These are phyloP conservation scores for Phalacrocorax aristotelis DNA, from an alignment of 2,113 vertebrate genomes.

Conservation along the genomic window DNA sequence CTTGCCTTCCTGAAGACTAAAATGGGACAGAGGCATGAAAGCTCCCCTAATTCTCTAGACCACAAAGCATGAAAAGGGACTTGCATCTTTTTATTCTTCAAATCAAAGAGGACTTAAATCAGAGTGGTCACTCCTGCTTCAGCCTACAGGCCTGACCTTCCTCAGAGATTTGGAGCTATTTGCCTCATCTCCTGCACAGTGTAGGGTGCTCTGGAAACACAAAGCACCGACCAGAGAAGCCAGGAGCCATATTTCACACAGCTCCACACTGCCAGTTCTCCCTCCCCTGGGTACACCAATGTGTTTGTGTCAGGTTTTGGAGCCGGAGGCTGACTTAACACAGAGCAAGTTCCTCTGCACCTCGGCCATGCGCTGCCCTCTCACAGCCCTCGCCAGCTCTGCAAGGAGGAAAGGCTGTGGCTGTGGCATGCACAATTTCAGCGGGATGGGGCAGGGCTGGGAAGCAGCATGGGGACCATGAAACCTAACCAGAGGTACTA, in stretches of 20 bases:
- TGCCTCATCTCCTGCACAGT: background rate
- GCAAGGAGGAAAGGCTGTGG: background rate
- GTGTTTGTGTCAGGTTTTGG: background rate
- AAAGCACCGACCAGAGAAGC: rapidly evolving
- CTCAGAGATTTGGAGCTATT: background rate
- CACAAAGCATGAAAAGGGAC: background rate
- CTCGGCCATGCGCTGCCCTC: rapidly evolving
- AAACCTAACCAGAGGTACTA: background rate
- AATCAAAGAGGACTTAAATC: slow-evolving; percentile 36
- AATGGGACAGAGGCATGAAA: background rate
- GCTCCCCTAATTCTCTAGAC: background rate
- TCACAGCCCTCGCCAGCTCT: background rate
- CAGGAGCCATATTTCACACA: background rate
- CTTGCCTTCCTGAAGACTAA: background rate
- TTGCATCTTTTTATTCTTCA: slow-evolving; percentile 15
- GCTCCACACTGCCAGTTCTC: background rate
- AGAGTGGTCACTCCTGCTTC: slow-evolving; percentile 40
- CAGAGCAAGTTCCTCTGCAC: background rate
- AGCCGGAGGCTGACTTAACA: background rate
- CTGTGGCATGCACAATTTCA: rapidly evolving
- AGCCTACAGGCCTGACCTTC: background rate
- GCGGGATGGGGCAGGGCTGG: background rate
- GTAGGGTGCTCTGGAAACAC: background rate
- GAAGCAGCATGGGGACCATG: background rate
- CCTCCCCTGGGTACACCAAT: background rate